These are phyloP conservation scores for Allygus modestus DNA, from an alignment of 2,888 invertebrate species.

Conservation along the genomic window DNA sequence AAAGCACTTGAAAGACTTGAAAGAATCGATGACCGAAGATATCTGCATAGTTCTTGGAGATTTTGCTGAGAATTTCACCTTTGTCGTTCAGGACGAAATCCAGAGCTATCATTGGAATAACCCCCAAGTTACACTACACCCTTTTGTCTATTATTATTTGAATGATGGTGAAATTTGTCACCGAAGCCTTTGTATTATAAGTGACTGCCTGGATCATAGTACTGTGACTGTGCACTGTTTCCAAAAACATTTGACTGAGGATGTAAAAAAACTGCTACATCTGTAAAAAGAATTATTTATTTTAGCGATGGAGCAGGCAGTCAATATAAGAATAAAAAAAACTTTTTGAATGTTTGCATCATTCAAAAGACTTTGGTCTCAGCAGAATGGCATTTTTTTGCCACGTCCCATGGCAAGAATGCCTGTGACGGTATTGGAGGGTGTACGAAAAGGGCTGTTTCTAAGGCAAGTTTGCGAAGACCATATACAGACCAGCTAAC, in stretches of 20 bases:
- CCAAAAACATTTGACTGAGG: conserved; percentile 51
- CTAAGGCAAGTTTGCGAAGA: conserved; percentile 26
- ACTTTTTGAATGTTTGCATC: conserved; percentile 57
- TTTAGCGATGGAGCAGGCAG: conserved; percentile 40
- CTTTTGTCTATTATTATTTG: conserved; percentile 55
- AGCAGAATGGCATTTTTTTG: conserved; percentile 59
- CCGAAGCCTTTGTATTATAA: not conserved
- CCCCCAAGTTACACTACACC: conserved; percentile 48
- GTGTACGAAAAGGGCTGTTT: conserved; percentile 36
- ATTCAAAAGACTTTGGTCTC: conserved; percentile 41
- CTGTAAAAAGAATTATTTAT: conserved; percentile 48
- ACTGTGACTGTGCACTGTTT: conserved; percentile 51
- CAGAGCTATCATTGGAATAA: conserved; percentile 52
- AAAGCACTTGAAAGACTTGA: conserved; percentile 34
- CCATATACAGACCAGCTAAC: conserved; percentile 5
- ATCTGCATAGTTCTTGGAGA: conserved; percentile 43
- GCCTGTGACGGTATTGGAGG: conserved; percentile 44
- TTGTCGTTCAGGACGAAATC: conserved; percentile 56
- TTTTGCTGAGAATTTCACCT: conserved; percentile 53
- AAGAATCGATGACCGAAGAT: conserved; percentile 30
- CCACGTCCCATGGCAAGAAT: conserved; percentile 50
- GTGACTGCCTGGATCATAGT: conserved; percentile 40
- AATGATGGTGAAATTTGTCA: not conserved
- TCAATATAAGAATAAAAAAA: conserved; percentile 60
- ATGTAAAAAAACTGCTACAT: conserved; percentile 17